phyloP scores from a whole-genome alignment of 2,888 invertebrate species.

The Chymomyza amoena region DNA sequence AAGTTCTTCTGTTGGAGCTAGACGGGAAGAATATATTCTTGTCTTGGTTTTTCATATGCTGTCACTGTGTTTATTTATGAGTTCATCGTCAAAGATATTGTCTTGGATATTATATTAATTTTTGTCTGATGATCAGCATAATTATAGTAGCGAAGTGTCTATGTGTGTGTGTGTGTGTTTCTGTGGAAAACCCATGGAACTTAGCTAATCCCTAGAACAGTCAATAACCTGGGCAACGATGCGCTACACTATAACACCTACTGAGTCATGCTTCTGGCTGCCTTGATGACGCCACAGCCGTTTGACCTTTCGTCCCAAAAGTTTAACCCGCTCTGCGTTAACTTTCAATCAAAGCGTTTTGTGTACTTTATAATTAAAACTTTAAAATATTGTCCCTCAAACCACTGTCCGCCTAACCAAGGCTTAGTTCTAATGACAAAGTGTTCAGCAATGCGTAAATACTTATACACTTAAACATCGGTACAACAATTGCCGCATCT shows the following conservation, averaged over 20 bases:
- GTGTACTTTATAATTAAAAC: slow-evolving; percentile 50
- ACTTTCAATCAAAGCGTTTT: slow-evolving; percentile 25
- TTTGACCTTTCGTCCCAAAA: slow-evolving; percentile 55
- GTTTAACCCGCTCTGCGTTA: slow-evolving; percentile 3
- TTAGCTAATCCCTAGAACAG: slow-evolving; percentile 21
- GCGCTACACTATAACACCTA: slow-evolving; percentile 10
- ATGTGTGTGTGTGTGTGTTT: background rate
- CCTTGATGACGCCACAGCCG: slow-evolving; percentile 46
- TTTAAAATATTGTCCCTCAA: slow-evolving; percentile 6
- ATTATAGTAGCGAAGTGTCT: slow-evolving; percentile 17
- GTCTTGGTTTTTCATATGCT: background rate
- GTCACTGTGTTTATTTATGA: slow-evolving; percentile 28
- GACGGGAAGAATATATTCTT: background rate
- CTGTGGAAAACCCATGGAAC: background rate
- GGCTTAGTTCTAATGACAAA: slow-evolving; percentile 52
- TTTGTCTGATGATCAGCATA: slow-evolving; percentile 22
- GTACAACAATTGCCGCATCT: slow-evolving; percentile 34
- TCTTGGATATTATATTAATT: slow-evolving; percentile 3
- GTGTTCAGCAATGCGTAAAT: slow-evolving; percentile 73
- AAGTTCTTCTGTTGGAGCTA: slow-evolving; percentile 23
- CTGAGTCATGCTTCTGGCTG: slow-evolving; percentile 19
- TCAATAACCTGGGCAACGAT: slow-evolving; percentile 57
- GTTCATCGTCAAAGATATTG: slow-evolving; percentile 12
- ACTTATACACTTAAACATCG: slow-evolving; percentile 7
- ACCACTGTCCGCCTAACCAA: background rate